These are phyloP conservation scores for Leguminivora glycinivorella DNA, from an alignment of 1,140 invertebrate species.

Conservation along the genomic window DNA sequence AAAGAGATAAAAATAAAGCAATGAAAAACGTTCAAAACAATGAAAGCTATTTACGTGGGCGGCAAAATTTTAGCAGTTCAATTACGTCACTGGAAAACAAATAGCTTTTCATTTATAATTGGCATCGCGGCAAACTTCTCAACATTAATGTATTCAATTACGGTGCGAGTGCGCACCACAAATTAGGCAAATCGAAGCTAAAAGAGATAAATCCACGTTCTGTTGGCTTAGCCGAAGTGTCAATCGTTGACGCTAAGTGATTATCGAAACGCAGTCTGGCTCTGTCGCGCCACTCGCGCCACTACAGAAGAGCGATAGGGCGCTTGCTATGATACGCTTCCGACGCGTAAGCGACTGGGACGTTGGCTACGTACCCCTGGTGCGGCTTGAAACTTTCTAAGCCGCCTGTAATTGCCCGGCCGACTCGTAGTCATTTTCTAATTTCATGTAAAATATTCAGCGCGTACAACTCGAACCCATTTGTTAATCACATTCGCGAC, in stretches of 20 bases:
- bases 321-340: too few relatives aligned
- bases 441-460: constrained; percentile 40
- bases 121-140: constrained; percentile 42
- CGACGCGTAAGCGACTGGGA: too few relatives aligned
- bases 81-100: constrained; percentile 36
- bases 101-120: constrained; percentile 41
- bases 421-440: constrained; percentile 52
- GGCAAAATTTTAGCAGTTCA: constrained; percentile 37
- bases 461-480: constrained; percentile 43
- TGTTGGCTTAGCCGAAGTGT: too few relatives aligned
- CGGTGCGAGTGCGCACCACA: constrained; percentile 37
- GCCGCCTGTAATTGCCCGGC: constrained; percentile 59
- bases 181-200: constrained; percentile 58
- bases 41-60: constrained; percentile 15
- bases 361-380: too few relatives aligned
- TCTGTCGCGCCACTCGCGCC: too few relatives aligned
- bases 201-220: constrained; percentile 61
- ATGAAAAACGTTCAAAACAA: background rate
- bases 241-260: too few relatives aligned
- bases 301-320: too few relatives aligned
- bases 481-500: constrained; percentile 43
- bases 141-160: constrained; percentile 58
- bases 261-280: too few relatives aligned
- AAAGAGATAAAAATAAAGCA: background rate
- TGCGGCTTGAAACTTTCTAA: constrained; percentile 54